Base-by-base conservation (phyloP, 2,888 invertebrate species). In the Aproaerema taeniolella region DNA sequence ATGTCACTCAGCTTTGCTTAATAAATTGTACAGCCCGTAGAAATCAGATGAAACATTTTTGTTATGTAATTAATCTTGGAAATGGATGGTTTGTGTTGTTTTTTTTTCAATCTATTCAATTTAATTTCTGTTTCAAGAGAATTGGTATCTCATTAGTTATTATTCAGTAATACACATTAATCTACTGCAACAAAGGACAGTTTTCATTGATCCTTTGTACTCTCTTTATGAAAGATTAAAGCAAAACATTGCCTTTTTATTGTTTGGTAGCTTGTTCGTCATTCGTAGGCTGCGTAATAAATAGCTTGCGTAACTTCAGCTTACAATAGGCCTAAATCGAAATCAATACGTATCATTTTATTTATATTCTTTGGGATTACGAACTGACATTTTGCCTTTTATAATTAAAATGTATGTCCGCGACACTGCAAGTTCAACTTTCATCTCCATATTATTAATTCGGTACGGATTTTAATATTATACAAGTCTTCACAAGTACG, bases 111-210 rank as follows among this genome's bases (percentile, higher is more conserved):
- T n/a, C n/a, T n/a, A n/a, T n/a, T n/a, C n/a, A n/a, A n/a, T n/a
- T n/a, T n/a, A n/a, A n/a, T n/a, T n/a, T 20, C 5, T 20, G 20
- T 20, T 20, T 20, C 20, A 20, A 20, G 7, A 6, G 20, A 4
- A 20, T 7, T 20, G 7, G 7, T 6, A 4, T 20, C 20, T 4
- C 20, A 20, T 20, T 7, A 6, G n/a, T n/a, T n/a, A n/a, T n/a
- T n/a, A n/a, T n/a, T 31, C 25, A 11, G 30, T 31, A 31, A 36
- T 36, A 31, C 35, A 32, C 31, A 41, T 37, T 41, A 41, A 41
- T 41, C 35, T 32, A 33, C 11, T 39, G 32, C 26, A 39, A 39
- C 39, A 39, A 39, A 32, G 39, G 26, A 24, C 3, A 20, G 12
- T 25, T 34, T 14, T 34, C 25, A 15, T 34, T n/a, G 8, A n/a